Evolutionary conservation across 2,888 invertebrate species (phyloP).

Genomic region (Brenthis hecate): DNA sequence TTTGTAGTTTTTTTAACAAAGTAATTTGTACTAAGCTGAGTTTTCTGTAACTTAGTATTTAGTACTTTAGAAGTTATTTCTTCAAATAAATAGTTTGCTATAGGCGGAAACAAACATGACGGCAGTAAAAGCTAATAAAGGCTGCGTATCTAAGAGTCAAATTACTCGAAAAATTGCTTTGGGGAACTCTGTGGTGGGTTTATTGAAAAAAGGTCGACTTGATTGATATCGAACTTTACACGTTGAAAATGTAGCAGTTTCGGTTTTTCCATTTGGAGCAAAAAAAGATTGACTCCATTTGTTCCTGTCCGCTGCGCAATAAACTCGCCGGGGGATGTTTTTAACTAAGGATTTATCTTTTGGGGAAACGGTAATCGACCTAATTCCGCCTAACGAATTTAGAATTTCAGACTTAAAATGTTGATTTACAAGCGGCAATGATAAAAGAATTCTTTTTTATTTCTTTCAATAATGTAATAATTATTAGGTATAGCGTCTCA

Average conservation of each 20-base stretch:
- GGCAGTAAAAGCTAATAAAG: conserved; percentile 54
- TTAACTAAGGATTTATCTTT: conserved; percentile 76
- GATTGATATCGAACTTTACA: conserved; percentile 80
- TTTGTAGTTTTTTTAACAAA: background rate
- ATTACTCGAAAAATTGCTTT: conserved; percentile 74
- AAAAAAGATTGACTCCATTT: conserved; percentile 81
- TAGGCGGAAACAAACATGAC: conserved; percentile 47
- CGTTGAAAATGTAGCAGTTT: conserved; percentile 75
- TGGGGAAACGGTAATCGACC: conserved; percentile 64
- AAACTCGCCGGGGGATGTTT: conserved; percentile 73
- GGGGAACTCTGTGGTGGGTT: conserved; percentile 67
- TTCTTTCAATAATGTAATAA: background rate
- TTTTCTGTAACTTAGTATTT: background rate
- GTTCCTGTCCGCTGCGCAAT: conserved; percentile 78
- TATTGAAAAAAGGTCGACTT: conserved; percentile 79
- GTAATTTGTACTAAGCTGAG: background rate
- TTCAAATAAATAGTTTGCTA: conserved; percentile 20
- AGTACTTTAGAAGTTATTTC: background rate
- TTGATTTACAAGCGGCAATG: conserved; percentile 47
- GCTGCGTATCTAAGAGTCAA: conserved; percentile 61
- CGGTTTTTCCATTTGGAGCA: conserved; percentile 71
- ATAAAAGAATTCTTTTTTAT: conserved; percentile 22
- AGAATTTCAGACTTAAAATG: conserved; percentile 51
- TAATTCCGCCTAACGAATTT: conserved; percentile 65
- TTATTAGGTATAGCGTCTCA: background rate